Evolutionary conservation across 2,888 invertebrate species (phyloP).

Genomic region (Globia sparganii): DNA sequence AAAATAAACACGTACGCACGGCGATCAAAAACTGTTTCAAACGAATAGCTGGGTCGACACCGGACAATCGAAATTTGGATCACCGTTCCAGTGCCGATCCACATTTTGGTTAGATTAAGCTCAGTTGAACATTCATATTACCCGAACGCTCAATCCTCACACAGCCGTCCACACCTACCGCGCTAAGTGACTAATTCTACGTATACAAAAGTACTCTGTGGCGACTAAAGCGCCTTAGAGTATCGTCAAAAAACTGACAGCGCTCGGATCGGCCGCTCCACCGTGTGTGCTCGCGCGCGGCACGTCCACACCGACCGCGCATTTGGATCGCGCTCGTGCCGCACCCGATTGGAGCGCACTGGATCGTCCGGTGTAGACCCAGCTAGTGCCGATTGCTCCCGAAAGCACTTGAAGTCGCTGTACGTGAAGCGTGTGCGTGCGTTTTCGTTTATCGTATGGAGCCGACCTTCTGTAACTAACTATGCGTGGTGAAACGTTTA

Average conservation of each 20-base stretch:
- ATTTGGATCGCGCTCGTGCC: background rate
- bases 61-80: too few species aligned
- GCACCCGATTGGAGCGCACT: background rate
- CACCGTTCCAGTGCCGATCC: background rate
- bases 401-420: background rate
- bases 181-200: too few species aligned
- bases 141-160: background rate
- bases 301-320: background rate
- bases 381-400: background rate
- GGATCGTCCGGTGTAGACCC: background rate
- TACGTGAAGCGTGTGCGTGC: background rate
- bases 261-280: background rate
- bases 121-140: background rate
- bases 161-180: background rate
- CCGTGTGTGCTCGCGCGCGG: background rate
- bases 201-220: too few species aligned
- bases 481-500: constrained; percentile 7
- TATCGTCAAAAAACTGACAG: background rate
- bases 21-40: background rate
- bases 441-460: background rate
- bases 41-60: background rate
- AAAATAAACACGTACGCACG: background rate
- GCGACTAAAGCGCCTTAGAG: background rate
- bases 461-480: background rate
- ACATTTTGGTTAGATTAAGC: background rate